Percentiles rank a stretch among this genome's conserved stretches.
phyloP scores from a whole-genome alignment of 2,888 invertebrate genomes.

The Dolichomitus sp. region DNA sequence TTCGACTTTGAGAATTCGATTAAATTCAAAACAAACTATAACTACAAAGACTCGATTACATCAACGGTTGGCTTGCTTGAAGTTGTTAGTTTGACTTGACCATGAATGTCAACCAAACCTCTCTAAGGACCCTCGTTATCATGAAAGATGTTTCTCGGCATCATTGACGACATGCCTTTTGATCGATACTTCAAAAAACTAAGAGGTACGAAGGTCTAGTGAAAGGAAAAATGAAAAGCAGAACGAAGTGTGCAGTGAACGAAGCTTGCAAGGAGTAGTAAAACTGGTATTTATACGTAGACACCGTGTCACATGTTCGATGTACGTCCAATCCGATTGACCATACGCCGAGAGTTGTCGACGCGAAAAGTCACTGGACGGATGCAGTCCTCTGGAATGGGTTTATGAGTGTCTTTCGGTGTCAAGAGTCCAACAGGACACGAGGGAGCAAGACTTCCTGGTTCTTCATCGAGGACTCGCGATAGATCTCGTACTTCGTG shows the following conservation, averaged over 20 bases:
- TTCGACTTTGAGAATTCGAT: too few relatives aligned
- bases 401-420: constrained; percentile 21
- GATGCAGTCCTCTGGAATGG: constrained; percentile 12
- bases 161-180: neutral
- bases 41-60: neutral
- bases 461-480: constrained; percentile 37
- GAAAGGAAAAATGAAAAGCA: neutral
- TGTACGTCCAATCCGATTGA: constrained; percentile 30
- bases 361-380: constrained; percentile 3
- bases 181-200: neutral
- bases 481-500: constrained; percentile 30
- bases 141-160: neutral
- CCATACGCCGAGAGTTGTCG: constrained; percentile 7
- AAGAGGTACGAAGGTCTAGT: neutral
- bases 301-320: constrained; percentile 24
- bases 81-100: neutral
- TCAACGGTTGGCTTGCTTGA: neutral
- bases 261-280: neutral
- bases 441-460: constrained; percentile 32
- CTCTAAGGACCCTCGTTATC: neutral
- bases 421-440: constrained; percentile 31
- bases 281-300: neutral
- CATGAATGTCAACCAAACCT: neutral
- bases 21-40: too few relatives aligned
- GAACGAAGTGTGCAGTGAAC: neutral